Percentiles rank a stretch among this genome's conserved stretches.
Evolutionary conservation across 2,797 vertebrate species (phyloP).

Genomic region (Coilia nasus): DNA sequence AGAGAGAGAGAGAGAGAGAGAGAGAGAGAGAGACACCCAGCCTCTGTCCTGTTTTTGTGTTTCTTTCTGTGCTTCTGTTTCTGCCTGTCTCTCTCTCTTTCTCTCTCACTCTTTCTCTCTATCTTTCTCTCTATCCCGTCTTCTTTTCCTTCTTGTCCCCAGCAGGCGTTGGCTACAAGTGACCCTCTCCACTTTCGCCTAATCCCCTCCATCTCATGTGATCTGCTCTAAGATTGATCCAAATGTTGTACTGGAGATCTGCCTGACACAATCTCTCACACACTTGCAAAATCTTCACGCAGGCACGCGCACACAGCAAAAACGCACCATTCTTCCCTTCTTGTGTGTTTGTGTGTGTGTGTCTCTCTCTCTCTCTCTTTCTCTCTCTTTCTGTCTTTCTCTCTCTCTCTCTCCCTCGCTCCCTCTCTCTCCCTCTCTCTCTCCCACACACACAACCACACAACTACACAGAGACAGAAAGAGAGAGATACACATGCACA

Average conservation of each 20-base stretch:
- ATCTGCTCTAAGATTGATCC: constrained; percentile 21
- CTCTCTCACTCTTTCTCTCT: constrained; percentile 39
- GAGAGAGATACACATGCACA: background rate
- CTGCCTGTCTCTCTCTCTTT: constrained; percentile 44
- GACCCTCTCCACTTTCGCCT: background rate
- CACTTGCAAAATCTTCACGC: constrained; percentile 30
- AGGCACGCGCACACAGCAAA: constrained; percentile 1
- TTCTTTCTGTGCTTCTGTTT: constrained; percentile 4
- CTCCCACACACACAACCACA: constrained; percentile 10
- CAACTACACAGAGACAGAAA: background rate
- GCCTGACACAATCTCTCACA: constrained; percentile 56
- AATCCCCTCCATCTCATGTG: background rate
- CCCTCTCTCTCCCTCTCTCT: background rate
- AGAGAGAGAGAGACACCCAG: constrained; percentile 37
- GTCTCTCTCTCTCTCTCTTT: background rate
- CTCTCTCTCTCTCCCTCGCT: background rate
- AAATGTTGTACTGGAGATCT: constrained; percentile 47
- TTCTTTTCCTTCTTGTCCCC: background rate
- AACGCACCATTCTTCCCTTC: background rate
- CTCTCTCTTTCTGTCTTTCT: background rate
- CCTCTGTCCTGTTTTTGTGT: constrained; percentile 32
- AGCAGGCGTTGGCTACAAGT: constrained; percentile 21
- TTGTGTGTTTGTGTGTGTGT: background rate
- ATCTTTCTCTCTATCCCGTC: constrained; percentile 45
- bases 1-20: constrained; percentile 24